Evolutionary conservation across 2,888 invertebrate species (phyloP).

Genomic region (Seira musarum): DNA sequence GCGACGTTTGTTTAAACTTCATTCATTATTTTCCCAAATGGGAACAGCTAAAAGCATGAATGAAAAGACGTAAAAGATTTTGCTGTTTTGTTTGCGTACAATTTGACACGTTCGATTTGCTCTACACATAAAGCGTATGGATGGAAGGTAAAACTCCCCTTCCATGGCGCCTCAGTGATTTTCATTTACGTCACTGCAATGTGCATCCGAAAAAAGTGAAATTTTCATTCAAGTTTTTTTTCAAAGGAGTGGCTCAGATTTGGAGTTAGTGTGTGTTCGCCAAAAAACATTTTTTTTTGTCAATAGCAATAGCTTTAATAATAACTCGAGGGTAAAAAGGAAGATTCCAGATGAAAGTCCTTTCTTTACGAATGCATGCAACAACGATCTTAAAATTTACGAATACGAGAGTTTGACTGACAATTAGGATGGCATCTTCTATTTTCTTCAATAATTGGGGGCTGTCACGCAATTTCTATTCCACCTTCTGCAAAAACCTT

Average conservation of each 20-base stretch:
- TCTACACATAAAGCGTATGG: not conserved
- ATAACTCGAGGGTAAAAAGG: not conserved
- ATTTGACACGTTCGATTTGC: not conserved
- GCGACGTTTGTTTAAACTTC: not conserved
- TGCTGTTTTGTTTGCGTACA: not conserved
- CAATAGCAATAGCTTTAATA: too few relatives aligned
- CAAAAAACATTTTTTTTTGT: not conserved
- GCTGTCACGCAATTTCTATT: not conserved
- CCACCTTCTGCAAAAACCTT: not conserved
- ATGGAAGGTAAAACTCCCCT: not conserved
- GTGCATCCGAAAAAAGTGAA: not conserved
- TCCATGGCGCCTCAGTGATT: not conserved
- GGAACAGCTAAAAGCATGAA: not conserved
- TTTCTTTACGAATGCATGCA: not conserved
- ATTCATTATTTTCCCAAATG: not conserved
- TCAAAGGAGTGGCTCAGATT: not conserved
- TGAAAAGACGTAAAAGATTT: not conserved
- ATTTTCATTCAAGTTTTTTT: not conserved
- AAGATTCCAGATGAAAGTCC: not conserved
- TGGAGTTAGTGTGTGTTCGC: not conserved
- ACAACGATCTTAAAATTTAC: not conserved
- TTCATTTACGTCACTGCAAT: not conserved
- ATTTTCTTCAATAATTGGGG: not conserved
- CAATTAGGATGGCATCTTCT: not conserved
- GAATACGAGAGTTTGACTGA: not conserved